Evolutionary conservation across 2,888 invertebrate species (phyloP).

Genomic region (Lithodes maja): DNA sequence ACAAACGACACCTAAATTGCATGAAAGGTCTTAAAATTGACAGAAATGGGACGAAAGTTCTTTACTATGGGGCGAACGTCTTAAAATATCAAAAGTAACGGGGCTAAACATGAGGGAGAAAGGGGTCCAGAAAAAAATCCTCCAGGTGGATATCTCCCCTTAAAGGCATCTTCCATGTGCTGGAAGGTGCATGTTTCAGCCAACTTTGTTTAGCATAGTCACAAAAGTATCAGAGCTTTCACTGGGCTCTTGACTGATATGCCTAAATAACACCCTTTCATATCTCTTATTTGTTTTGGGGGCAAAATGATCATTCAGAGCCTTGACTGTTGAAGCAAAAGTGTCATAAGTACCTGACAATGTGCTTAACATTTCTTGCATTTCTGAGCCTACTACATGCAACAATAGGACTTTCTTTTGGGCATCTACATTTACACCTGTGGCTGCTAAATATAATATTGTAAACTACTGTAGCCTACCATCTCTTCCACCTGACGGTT

Average conservation of each 20-base stretch:
- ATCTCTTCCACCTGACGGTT: slow-evolving; percentile 1
- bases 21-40: too few relatives aligned
- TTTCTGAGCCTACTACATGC: neutral
- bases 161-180: slow-evolving; percentile 10
- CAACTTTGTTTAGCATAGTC: slow-evolving; percentile 1
- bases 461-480: neutral
- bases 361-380: neutral
- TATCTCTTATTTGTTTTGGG: slow-evolving; percentile 12
- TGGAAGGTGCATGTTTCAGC: neutral
- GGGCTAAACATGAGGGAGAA: too few relatives aligned
- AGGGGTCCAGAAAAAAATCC: too few relatives aligned
- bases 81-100: too few relatives aligned
- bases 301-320: neutral
- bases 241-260: neutral
- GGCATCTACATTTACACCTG: neutral
- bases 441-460: neutral
- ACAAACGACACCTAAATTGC: too few relatives aligned
- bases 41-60: too few relatives aligned
- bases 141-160: too few relatives aligned
- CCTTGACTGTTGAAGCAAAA: neutral
- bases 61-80: too few relatives aligned
- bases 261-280: slow-evolving; percentile 21
- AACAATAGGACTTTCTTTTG: neutral
- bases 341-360: neutral
- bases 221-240: slow-evolving; percentile 17